Conservation (phyloP, 1,140 invertebrate species). For the Dreissena rostriformis region DNA sequence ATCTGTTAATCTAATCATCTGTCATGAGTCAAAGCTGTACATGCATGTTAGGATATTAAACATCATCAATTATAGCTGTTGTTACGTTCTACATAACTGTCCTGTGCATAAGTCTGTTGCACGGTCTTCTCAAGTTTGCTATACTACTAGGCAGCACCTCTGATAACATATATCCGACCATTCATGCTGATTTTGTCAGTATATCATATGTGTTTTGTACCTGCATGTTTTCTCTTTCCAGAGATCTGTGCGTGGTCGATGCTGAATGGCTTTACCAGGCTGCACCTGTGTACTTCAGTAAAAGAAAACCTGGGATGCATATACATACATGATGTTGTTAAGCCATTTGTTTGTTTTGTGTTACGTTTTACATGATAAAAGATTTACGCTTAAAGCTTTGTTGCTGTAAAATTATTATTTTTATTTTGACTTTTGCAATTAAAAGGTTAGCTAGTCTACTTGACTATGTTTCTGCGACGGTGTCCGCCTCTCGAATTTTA, state of each 20-base stretch:
- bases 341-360: neutral
- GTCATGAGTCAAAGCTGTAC: too few relatives aligned
- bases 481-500: neutral
- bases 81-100: too few relatives aligned
- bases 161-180: too few relatives aligned
- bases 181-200: too few relatives aligned
- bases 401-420: neutral
- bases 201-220: too few relatives aligned
- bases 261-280: constrained; percentile 88
- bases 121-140: too few relatives aligned
- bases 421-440: neutral
- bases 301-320: constrained; percentile 60
- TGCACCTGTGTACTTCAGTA: constrained; percentile 77
- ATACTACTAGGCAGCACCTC: too few relatives aligned
- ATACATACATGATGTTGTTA: neutral
- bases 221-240: constrained; percentile 49
- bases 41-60: too few relatives aligned
- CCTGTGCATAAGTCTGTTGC: too few relatives aligned
- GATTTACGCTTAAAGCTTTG: neutral
- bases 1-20: too few relatives aligned
- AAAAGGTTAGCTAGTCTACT: neutral
- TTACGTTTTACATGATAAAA: neutral
- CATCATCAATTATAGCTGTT: too few relatives aligned
- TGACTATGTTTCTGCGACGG: neutral
- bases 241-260: constrained; percentile 85